Evolutionary conservation across 2,888 invertebrate species (phyloP), one percentile per base, ranked within the genome.

Genomic region (Zonitis immaculata): DNA sequence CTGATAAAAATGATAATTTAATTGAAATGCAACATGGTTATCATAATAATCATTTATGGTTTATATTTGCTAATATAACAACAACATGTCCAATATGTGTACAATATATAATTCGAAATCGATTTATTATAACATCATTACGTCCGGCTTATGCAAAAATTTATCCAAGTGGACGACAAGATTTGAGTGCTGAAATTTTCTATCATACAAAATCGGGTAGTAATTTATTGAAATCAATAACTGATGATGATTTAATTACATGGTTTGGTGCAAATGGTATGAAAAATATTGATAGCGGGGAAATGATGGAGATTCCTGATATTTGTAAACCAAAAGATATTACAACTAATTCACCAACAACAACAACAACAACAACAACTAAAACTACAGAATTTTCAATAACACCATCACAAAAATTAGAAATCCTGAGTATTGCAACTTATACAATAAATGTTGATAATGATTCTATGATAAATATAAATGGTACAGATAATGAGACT

Each of bases 241-340:
- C 83, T 11, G 83, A 83, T 49, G 85, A 85, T 61, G 85, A 85
- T 64, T 78, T 84, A 16, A 83, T 84, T 26, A 85, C 84, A 2
- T 85, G 85, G 85, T 85, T 85, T 62, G 84, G 84, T 35, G 80
- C 80, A 73, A 81, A 82, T 52, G 79, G 78, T 65, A 80, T 78
- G 58, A 73, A 27, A 25, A 46, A 35, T 5, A 20, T 1, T 11
- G 20, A 39, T 25, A n/a, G n/a, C n/a, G 32, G 30, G 26, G 16
- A 47, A 20, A 50, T 47, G n/a, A 39, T 63, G 27, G 51, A 58
- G 5, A 28, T 51, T 1, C 55, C 61, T 1, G 44, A 39, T 35
- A 58, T 51, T 39, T 65, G 64, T 44, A 46, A 55, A 39, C 18
- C 35, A 43, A 44, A 47, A 22, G 42, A 48, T 22, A 28, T 16